Evolutionary conservation across 2,888 invertebrate species (phyloP).

Genomic region (Catocala fraxini): DNA sequence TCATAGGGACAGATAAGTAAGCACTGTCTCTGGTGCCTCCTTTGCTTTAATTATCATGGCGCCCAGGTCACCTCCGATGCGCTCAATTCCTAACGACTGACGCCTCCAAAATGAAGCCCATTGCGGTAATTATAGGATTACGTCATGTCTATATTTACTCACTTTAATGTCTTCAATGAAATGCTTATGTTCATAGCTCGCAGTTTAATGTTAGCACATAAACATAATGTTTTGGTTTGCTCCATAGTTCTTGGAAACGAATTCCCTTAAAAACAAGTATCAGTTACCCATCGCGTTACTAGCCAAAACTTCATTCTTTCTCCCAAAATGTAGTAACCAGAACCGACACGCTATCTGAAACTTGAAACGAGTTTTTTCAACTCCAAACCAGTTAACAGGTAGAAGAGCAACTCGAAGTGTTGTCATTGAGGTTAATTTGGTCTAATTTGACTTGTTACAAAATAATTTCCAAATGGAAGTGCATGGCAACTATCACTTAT

Average conservation of each 20-base stretch:
- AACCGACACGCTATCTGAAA: slow-evolving; percentile 9
- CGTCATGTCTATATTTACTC: slow-evolving; percentile 16
- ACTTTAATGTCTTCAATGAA: slow-evolving; percentile 23
- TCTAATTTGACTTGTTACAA: slow-evolving; percentile 13
- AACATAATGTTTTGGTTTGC: slow-evolving; percentile 1
- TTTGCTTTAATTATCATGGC: slow-evolving; percentile 10
- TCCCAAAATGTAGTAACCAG: slow-evolving; percentile 2
- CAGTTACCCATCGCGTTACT: not conserved
- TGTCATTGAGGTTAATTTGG: slow-evolving; percentile 9
- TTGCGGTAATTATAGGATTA: slow-evolving; percentile 22
- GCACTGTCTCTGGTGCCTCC: not conserved
- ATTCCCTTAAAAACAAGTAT: not conserved
- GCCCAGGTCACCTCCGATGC: not conserved
- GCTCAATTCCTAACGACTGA: slow-evolving; percentile 7
- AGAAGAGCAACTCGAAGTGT: slow-evolving; percentile 17
- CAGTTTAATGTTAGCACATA: slow-evolving; percentile 4
- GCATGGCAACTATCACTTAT: not conserved
- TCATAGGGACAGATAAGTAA: no score
- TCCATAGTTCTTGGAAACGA: slow-evolving; percentile 1
- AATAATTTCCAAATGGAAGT: slow-evolving; percentile 6
- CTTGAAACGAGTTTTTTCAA: not conserved
- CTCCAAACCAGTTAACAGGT: slow-evolving; percentile 34
- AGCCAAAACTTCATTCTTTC: not conserved
- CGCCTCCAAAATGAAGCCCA: slow-evolving; percentile 11
- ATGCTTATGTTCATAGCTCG: not conserved